phyloP scores from a whole-genome alignment of 1,140 invertebrate species.

The Formica selysi region DNA sequence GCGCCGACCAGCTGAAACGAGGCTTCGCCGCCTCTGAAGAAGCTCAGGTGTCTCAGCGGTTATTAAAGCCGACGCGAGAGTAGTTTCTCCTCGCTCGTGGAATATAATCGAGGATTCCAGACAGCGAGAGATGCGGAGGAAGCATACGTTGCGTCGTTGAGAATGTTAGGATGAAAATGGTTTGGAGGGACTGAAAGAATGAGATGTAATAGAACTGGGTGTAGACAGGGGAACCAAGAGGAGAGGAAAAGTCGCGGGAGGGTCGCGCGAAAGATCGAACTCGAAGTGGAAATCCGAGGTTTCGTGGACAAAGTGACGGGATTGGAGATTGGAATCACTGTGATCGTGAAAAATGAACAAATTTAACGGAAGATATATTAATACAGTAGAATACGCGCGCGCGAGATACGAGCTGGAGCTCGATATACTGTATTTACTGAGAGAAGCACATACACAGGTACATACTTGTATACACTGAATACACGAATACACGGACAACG shows the following conservation, averaged over 20 bases:
- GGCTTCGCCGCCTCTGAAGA: slow-evolving; percentile 83
- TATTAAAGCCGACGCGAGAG: slow-evolving; percentile 76
- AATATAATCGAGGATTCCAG: slow-evolving; percentile 10
- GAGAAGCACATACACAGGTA: not conserved
- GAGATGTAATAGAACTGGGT: not conserved
- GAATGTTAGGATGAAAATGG: slow-evolving; percentile 6
- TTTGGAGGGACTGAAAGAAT: not conserved
- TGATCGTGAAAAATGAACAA: slow-evolving; percentile 73
- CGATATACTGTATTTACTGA: slow-evolving; percentile 38
- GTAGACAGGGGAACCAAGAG: not conserved
- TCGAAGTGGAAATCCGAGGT: slow-evolving; percentile 14
- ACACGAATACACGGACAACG: not conserved
- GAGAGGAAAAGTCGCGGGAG: not conserved
- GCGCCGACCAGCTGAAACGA: slow-evolving; percentile 86
- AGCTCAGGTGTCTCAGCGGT: slow-evolving; percentile 85
- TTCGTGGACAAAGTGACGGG: slow-evolving; percentile 44
- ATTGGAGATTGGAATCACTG: slow-evolving; percentile 66
- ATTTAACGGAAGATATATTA: slow-evolving; percentile 60
- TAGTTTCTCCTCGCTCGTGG: slow-evolving; percentile 29
- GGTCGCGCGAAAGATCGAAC: slow-evolving; percentile 12
- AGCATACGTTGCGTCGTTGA: slow-evolving; percentile 24
- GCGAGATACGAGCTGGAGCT: slow-evolving; percentile 35
- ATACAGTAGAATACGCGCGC: slow-evolving; percentile 28
- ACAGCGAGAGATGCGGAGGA: not conserved
- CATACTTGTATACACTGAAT: slow-evolving; percentile 1